These are phyloP conservation scores for Turritopsis rubra DNA, from an alignment of 30 jellyfish, hydroid and myxozoan species.

Conservation along the genomic window DNA sequence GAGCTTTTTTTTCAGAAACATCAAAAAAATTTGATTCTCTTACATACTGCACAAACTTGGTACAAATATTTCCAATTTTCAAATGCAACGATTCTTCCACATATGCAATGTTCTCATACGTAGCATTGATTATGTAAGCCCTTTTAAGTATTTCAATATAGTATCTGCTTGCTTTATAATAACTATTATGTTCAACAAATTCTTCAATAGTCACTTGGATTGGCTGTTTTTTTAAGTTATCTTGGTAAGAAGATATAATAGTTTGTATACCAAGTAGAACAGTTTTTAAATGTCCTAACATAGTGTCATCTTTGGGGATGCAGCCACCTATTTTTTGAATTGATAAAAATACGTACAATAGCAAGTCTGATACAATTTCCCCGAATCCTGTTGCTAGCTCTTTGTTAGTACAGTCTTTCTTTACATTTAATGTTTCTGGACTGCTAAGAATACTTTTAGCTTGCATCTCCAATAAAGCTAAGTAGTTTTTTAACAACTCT, in stretches of 20 bases:
- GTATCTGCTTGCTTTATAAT: background rate
- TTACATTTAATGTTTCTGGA: background rate
- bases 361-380: conserved; percentile 5
- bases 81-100: background rate
- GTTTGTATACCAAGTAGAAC: background rate
- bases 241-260: background rate
- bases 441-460: background rate
- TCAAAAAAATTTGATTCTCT: background rate
- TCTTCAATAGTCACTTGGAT: background rate
- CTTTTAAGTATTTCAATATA: conserved; percentile 5
- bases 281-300: background rate
- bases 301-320: background rate
- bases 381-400: background rate
- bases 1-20: background rate
- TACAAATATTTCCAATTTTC: background rate
- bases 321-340: background rate
- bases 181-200: background rate
- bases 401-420: background rate
- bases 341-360: background rate
- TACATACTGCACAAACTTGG: background rate
- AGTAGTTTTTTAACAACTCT: background rate
- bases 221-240: background rate
- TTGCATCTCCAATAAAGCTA: background rate
- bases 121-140: background rate
- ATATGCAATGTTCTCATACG: conserved; percentile 7